These are phyloP conservation scores for Habroteleia sp. DNA, from an alignment of 2,888 invertebrate genomes.

Conservation along the genomic window DNA sequence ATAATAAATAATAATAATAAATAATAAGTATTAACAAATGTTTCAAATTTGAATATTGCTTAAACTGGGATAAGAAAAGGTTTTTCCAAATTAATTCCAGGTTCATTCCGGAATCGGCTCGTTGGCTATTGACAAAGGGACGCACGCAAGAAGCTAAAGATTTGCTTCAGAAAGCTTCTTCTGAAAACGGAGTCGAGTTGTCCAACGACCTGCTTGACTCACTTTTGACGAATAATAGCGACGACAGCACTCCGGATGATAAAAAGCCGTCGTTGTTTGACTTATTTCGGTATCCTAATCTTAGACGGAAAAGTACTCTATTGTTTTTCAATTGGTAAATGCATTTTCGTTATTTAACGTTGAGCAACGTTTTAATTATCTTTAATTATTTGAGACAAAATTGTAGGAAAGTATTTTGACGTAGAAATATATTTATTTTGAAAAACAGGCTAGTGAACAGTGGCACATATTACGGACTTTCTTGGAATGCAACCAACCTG, in stretches of 20 bases:
- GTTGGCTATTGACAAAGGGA: constrained; percentile 87
- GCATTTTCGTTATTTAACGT: not conserved
- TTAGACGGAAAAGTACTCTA: constrained; percentile 85
- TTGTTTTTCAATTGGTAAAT: constrained; percentile 88
- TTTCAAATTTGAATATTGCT: too few species aligned
- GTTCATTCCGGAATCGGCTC: constrained; percentile 88
- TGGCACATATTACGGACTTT: constrained; percentile 89
- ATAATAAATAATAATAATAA: too few species aligned
- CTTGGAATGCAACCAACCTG: constrained; percentile 88
- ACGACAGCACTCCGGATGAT: constrained; percentile 73
- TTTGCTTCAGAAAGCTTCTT: constrained; percentile 85
- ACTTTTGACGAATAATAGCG: constrained; percentile 81
- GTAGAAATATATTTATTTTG: constrained; percentile 2
- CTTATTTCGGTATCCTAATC: constrained; percentile 85
- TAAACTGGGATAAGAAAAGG: too few species aligned
- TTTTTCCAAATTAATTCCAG: constrained; percentile 75
- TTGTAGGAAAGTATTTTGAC: too few species aligned
- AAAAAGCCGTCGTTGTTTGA: constrained; percentile 83
- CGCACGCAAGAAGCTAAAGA: constrained; percentile 84
- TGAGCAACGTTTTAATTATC: too few species aligned
- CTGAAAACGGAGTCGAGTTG: constrained; percentile 85
- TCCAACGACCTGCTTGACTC: constrained; percentile 82
- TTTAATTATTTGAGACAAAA: too few species aligned
- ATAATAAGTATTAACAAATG: too few species aligned
- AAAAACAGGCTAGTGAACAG: constrained; percentile 86